Conservation (phyloP, 2,113 vertebrate genomes). For the Phocoena phocoena region DNA sequence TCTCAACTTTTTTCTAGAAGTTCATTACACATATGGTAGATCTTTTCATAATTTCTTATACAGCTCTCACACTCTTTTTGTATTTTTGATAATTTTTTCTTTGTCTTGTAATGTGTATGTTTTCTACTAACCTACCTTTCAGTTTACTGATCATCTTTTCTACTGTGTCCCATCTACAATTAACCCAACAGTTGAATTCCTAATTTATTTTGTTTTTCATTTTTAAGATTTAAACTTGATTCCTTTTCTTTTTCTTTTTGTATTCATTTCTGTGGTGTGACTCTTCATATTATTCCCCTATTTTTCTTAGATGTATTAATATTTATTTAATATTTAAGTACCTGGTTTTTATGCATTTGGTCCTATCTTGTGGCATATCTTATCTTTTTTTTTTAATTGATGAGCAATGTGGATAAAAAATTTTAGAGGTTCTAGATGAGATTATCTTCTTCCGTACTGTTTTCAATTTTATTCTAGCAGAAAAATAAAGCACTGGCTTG, state of each 20-base stretch:
- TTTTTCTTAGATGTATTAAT: background rate
- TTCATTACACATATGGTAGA: no score
- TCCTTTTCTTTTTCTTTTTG: background rate
- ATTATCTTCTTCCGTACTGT: background rate
- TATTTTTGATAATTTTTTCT: no score
- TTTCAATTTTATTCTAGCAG: background rate
- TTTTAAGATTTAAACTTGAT: no score
- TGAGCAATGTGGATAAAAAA: background rate
- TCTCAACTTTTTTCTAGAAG: no score
- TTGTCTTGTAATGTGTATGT: no score
- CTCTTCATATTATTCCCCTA: background rate
- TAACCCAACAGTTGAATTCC: no score
- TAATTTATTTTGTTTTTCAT: no score
- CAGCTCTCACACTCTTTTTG: no score
- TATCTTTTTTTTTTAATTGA: background rate
- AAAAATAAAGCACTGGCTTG: background rate
- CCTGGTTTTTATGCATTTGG: background rate
- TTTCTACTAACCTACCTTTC: no score
- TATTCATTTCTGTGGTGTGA: background rate
- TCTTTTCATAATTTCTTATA: no score
- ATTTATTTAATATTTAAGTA: background rate
- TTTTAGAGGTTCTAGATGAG: background rate
- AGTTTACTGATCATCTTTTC: no score
- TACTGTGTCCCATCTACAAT: no score
- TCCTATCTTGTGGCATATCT: background rate